Conservation (phyloP, 2,888 invertebrate species). For the Tenthredo amoena region DNA sequence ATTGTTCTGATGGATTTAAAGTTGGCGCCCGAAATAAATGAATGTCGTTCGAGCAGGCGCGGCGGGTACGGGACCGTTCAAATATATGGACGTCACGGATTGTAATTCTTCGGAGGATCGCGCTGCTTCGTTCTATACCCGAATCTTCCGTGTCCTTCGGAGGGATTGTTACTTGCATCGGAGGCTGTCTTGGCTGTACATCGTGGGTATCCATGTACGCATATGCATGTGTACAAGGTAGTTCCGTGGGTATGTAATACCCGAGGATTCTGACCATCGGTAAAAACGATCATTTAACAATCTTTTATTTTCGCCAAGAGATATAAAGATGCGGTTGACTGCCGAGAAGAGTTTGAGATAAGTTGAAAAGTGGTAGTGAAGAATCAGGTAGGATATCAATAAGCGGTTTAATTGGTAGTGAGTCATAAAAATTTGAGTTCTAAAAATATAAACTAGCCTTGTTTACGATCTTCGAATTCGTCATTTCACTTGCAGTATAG, state of each 20-base stretch:
- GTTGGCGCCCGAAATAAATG: constrained; percentile 65
- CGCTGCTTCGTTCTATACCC: background rate
- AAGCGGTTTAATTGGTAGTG: constrained; percentile 2
- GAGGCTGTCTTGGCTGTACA: background rate
- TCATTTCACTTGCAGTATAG: background rate
- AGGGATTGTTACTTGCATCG: constrained; percentile 15
- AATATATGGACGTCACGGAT: constrained; percentile 61
- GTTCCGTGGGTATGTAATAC: background rate
- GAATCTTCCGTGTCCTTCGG: background rate
- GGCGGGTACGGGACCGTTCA: constrained; percentile 41
- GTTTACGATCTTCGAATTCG: constrained; percentile 26
- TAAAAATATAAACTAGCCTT: constrained; percentile 34
- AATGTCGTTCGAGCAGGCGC: constrained; percentile 61
- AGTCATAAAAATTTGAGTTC: background rate
- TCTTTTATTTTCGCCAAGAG: background rate
- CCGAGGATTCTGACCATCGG: background rate
- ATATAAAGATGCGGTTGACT: background rate
- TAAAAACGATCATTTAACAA: constrained; percentile 34
- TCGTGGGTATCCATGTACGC: background rate
- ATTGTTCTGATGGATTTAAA: constrained; percentile 70
- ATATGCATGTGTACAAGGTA: background rate
- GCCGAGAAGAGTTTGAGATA: background rate
- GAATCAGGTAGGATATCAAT: background rate
- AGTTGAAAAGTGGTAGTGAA: background rate
- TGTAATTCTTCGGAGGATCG: constrained; percentile 60